These are phyloP conservation scores for Drosophila bifasciata DNA, from an alignment of 1,140 invertebrate genomes.

Conservation along the genomic window DNA sequence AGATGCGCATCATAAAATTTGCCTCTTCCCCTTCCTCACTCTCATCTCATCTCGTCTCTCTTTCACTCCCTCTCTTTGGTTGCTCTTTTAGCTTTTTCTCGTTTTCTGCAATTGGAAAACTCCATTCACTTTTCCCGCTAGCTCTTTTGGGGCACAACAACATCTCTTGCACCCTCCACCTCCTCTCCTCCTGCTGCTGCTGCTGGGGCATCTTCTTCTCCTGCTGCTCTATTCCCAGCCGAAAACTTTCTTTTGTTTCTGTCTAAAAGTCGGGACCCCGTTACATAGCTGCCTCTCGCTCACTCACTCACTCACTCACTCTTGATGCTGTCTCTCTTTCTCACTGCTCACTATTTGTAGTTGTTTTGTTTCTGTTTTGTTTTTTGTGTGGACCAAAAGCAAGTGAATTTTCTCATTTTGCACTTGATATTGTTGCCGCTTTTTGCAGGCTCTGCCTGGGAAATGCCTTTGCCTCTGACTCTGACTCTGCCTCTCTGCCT, in stretches of 20 bases:
- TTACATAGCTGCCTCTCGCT: slow-evolving; percentile 14
- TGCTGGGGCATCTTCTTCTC: no score
- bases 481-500: slow-evolving; percentile 20
- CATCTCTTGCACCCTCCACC: background rate
- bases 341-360: slow-evolving; percentile 28
- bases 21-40: slow-evolving; percentile 1
- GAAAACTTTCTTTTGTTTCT: slow-evolving; percentile 60
- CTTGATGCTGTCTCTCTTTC: slow-evolving; percentile 3
- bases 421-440: slow-evolving; percentile 77
- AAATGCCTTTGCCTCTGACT: slow-evolving; percentile 33
- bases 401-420: slow-evolving; percentile 83
- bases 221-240: slow-evolving; percentile 2
- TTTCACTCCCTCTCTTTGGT: background rate
- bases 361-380: slow-evolving; percentile 11
- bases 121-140: slow-evolving; percentile 47
- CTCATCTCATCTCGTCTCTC: background rate
- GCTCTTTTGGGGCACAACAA: slow-evolving; percentile 24
- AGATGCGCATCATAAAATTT: slow-evolving; percentile 72
- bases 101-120: slow-evolving; percentile 43
- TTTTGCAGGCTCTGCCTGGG: slow-evolving; percentile 49
- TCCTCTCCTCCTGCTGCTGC: background rate
- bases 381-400: slow-evolving; percentile 42
- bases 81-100: slow-evolving; percentile 43
- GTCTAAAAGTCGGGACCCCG: slow-evolving; percentile 53
- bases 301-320: background rate